A percentile compares a stretch with the other conserved stretches of the same genome.
These are phyloP conservation scores for Watsonalla binaria DNA, from an alignment of 2,888 invertebrate species.

Conservation along the genomic window DNA sequence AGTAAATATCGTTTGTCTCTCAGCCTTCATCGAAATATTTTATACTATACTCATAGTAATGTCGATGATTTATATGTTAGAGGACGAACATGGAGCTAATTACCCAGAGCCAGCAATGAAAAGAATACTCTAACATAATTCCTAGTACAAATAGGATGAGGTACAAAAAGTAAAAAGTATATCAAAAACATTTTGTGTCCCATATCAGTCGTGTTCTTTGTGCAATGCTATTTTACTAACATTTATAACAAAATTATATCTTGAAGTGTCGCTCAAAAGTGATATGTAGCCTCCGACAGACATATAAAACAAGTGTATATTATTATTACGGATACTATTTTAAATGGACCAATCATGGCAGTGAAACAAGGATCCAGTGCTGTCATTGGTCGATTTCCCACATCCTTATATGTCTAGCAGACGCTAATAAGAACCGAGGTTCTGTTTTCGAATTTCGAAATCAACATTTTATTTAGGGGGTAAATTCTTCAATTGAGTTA, in stretches of 20 bases:
- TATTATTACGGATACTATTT: slow-evolving; percentile 55
- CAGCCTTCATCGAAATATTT: slow-evolving; percentile 45
- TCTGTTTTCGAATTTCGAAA: slow-evolving; percentile 55
- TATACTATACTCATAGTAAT: slow-evolving; percentile 48
- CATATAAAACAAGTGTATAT: slow-evolving; percentile 74
- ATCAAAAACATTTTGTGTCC: slow-evolving; percentile 77
- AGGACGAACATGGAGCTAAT: slow-evolving; percentile 37
- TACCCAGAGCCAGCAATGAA: slow-evolving; percentile 49
- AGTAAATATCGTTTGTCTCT: slow-evolving; percentile 34
- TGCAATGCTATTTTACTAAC: slow-evolving; percentile 63
- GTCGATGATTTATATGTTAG: slow-evolving; percentile 23
- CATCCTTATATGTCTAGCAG: slow-evolving; percentile 73
- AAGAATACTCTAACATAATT: slow-evolving; percentile 51
- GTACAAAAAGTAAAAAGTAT: slow-evolving; percentile 67
- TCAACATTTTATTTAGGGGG: slow-evolving; percentile 12
- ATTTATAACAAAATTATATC: slow-evolving; percentile 62
- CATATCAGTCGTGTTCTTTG: slow-evolving; percentile 76
- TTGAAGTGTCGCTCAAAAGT: slow-evolving; percentile 78
- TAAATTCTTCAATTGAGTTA: slow-evolving; percentile 4
- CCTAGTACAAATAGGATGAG: slow-evolving; percentile 59
- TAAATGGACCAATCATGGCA: slow-evolving; percentile 78
- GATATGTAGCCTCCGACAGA: slow-evolving; percentile 71
- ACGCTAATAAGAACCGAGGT: slow-evolving; percentile 68
- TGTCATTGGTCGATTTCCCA: slow-evolving; percentile 75
- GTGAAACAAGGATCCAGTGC: slow-evolving; percentile 67